Evolutionary conservation across 2,797 vertebrate species (phyloP), one percentile per base, ranked within the genome.

Genomic region (Ctenochaetus hawaiiensis): DNA sequence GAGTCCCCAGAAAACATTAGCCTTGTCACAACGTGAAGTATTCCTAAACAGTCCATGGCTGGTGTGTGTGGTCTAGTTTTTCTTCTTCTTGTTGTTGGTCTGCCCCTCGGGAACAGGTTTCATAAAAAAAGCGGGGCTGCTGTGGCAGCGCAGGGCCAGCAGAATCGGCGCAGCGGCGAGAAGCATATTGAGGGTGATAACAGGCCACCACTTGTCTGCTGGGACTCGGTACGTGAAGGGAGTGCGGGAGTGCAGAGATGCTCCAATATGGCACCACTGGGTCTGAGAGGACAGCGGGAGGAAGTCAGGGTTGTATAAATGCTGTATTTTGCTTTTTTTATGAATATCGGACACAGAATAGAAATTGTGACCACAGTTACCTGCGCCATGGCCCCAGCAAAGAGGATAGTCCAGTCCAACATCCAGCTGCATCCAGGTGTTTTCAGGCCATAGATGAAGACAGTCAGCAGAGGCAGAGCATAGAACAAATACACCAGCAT

Each of bases 141-240:
- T 51, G 77, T 93, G 82, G 91, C 97, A 99, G 84, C 96, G 97
- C 39, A 82, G 77, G 51, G 95, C 97, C 80, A 98, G 90, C 14
- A 98, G 88, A 69, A 90, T 91, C 0, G 96, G 97, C 0, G 81
- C 93, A 26, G 93, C 73, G 0, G 93, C 89, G 0, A 96, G 96
- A 22, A 96, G 78, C 34, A 92, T 6, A 66, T 99, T 99, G 76
- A 94, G 88, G 49, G 88, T 2, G 47, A 98, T 82, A 77, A 99
- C 96, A 9, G 80, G 63, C 85, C 92, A 87, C 92, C 95, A 94
- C 62, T 94, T 89, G 1, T 97, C 97, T 51, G 95, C 92, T 0
- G 98, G 97, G 76, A 97, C 94, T 22, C 97, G 94, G 92, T 99
- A 99, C 0, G 97, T 98, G 90, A 96, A 99, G 14, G 98, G 95